Conservation (phyloP, 2,113 vertebrate genomes). For the Callospermophilus lateralis region DNA sequence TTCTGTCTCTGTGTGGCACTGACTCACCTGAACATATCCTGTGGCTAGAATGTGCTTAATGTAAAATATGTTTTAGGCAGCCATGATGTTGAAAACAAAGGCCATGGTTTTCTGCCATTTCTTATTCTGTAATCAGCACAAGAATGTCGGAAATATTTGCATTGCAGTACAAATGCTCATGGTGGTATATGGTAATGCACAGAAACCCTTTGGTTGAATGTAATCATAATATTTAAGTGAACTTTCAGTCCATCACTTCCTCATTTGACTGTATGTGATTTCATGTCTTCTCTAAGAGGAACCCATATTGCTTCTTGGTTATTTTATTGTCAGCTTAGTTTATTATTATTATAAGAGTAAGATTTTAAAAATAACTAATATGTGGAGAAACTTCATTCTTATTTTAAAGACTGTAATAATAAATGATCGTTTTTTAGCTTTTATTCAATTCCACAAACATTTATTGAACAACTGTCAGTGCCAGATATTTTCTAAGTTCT, state of each 20-base stretch:
- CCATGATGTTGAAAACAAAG: too few relatives aligned
- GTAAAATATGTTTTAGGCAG: not conserved
- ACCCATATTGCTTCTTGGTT: not conserved
- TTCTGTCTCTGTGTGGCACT: not conserved
- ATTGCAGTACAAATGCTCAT: not conserved
- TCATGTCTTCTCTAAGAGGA: not conserved
- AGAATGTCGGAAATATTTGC: not conserved
- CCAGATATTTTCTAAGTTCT: not conserved
- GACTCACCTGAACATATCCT: not conserved
- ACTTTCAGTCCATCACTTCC: not conserved
- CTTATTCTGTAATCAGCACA: not conserved
- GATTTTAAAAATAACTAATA: not conserved
- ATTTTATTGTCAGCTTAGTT: not conserved
- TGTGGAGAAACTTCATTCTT: not conserved
- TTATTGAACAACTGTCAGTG: not conserved
- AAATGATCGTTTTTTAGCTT: not conserved
- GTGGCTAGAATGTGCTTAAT: not conserved
- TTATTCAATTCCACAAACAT: not conserved
- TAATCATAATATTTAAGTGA: not conserved
- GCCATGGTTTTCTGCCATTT: not conserved
- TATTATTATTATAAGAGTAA: not conserved
- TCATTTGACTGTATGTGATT: not conserved
- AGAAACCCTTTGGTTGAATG: too few relatives aligned
- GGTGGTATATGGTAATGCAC: not conserved
- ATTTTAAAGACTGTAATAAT: not conserved